Evolutionary conservation across 2,888 invertebrate species (phyloP), one percentile per base, ranked within the genome.

Genomic region (Agonopterix arenella): DNA sequence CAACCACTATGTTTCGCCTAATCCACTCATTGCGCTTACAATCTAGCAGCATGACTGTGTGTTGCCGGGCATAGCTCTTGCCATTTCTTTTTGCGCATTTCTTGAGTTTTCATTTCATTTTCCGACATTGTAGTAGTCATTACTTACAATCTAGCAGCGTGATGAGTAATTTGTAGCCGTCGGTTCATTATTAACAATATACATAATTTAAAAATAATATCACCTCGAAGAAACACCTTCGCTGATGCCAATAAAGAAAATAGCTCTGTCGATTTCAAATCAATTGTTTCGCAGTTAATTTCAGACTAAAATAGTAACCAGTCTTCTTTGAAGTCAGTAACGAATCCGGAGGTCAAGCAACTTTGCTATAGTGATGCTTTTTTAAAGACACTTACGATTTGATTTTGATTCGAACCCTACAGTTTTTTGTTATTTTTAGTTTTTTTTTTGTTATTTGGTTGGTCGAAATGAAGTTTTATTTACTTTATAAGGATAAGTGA

Each of bases 401-500:
- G 64, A 54, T 48, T 58, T 57, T 60, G 54, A 60, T 36, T 49
- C 58, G 68, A 64, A 13, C 11, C 11, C 8, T 43, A 43, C 13
- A 11, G 11, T 43, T 43, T 59, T 55, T 56, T 52, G 55, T 53
- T 58, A 51, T 55, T 60, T 57, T 55, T 55, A 54, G 47, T 50
- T 47, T 36, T 36, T 18, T 48, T 44, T 46, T 45, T 56, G 52
- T 56, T 52, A 53, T 52, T 46, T 49, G 60, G 60, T 62, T 62
- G 61, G 64, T 67, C 69, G 64, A 54, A 62, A 84, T 84, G 85
- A 80, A 74, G 64, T 84, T 83, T 52, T 83, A 75, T 57, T 68
- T 85, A 60, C 62, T 79, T 56, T 86, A 85, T 69, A 79, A 74
- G 60, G 75, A 82, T 69, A 75, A 80, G 86, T 86, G 70, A 84